phyloP scores from a whole-genome alignment of 2,888 invertebrate species.

The Empis livida region DNA sequence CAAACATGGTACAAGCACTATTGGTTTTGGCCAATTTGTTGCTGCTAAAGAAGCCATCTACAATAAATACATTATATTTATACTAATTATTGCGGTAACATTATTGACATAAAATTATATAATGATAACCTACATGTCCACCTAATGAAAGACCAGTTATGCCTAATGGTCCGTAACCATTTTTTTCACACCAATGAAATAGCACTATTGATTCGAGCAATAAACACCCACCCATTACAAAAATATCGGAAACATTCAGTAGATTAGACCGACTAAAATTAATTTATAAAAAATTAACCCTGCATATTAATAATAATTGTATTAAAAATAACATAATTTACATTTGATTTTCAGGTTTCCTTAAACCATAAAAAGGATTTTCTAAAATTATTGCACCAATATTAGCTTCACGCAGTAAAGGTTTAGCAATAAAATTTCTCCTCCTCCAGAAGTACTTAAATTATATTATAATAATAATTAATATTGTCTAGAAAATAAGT shows the following conservation, averaged over 20 bases:
- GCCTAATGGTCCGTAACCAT: constrained; percentile 86
- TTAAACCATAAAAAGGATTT: constrained; percentile 88
- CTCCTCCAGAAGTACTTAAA: constrained; percentile 81
- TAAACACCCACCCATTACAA: constrained; percentile 97
- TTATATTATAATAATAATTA: constrained; percentile 2
- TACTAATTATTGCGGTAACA: constrained; percentile 2
- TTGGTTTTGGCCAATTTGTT: constrained; percentile 88
- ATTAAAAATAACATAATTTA: constrained; percentile 35
- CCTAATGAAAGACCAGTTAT: constrained; percentile 96
- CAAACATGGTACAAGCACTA: constrained; percentile 87
- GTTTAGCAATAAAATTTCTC: constrained; percentile 79
- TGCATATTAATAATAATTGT: neutral
- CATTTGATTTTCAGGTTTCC: constrained; percentile 81
- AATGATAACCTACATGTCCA: constrained; percentile 67
- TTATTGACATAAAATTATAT: neutral
- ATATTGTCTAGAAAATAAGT: neutral
- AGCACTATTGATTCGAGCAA: constrained; percentile 86
- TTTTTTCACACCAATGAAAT: constrained; percentile 84
- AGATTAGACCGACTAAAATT: constrained; percentile 67
- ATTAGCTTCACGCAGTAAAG: constrained; percentile 74
- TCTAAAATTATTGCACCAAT: constrained; percentile 90
- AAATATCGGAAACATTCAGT: constrained; percentile 92
- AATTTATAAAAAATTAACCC: neutral
- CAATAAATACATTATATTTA: constrained; percentile 10
- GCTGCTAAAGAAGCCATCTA: constrained; percentile 98